Conservation (phyloP, 2,888 invertebrate species). For the Sphaerophoria rueppellii region DNA sequence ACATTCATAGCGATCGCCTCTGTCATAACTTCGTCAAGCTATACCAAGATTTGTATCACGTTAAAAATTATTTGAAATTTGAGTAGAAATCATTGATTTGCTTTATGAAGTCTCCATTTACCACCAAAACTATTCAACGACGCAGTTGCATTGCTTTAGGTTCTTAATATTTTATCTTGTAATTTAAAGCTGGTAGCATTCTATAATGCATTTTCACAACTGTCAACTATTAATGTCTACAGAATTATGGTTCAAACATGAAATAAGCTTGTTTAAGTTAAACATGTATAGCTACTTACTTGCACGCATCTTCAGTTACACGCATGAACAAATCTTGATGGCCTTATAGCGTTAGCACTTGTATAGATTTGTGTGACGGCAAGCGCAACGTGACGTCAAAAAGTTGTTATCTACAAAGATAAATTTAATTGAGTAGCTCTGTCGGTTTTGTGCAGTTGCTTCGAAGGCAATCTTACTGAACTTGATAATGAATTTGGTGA, state of each 20-base stretch:
- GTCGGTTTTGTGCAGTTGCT: background rate
- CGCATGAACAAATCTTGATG: constrained; percentile 43
- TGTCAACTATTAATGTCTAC: constrained; percentile 21
- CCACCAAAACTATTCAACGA: constrained; percentile 22
- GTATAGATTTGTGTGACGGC: background rate
- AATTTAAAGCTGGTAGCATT: constrained; percentile 17
- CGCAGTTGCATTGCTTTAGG: constrained; percentile 16
- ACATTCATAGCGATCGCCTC: constrained; percentile 1
- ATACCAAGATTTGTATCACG: constrained; percentile 1
- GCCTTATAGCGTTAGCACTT: background rate
- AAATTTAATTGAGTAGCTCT: background rate
- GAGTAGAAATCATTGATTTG: background rate
- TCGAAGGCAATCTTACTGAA: constrained; percentile 25
- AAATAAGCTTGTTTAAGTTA: background rate
- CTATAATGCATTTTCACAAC: constrained; percentile 30
- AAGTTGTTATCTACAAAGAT: background rate
- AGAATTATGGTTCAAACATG: background rate
- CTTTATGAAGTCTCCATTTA: constrained; percentile 25
- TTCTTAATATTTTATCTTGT: background rate
- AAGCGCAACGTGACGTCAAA: background rate
- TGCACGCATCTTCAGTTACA: constrained; percentile 54
- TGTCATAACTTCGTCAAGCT: background rate
- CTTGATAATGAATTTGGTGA: constrained; percentile 18
- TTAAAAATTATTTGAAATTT: background rate
- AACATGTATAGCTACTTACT: background rate